Conservation (phyloP, 2,113 vertebrate genomes). For the Ictalurus furcatus region DNA sequence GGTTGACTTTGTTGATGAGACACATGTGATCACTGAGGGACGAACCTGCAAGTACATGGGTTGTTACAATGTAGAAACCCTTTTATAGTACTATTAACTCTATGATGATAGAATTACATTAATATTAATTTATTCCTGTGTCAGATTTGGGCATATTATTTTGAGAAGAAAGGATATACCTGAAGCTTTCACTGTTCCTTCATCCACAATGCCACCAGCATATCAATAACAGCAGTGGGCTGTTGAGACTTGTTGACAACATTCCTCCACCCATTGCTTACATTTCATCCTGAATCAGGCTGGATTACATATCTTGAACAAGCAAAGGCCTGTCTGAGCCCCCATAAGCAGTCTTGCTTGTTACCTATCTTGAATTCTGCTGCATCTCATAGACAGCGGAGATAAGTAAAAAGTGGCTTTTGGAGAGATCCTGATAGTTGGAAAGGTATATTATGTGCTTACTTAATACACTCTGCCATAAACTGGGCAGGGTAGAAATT, state of each 20-base stretch:
- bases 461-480: not conserved
- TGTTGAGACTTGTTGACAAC: slow-evolving; percentile 77
- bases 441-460: slow-evolving; percentile 6
- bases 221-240: slow-evolving; percentile 63
- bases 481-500: not conserved
- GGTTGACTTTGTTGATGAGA: slow-evolving; percentile 66
- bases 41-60: slow-evolving; percentile 64
- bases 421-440: slow-evolving; percentile 46
- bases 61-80: not conserved
- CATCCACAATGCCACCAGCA: slow-evolving; percentile 55
- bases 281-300: slow-evolving; percentile 74
- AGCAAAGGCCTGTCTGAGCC: slow-evolving; percentile 65
- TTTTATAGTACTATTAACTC: not conserved
- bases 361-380: slow-evolving; percentile 28
- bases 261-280: slow-evolving; percentile 75
- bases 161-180: slow-evolving; percentile 1
- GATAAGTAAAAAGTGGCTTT: slow-evolving; percentile 56
- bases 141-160: not conserved
- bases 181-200: slow-evolving; percentile 10
- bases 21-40: slow-evolving; percentile 78
- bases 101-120: not conserved
- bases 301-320: slow-evolving; percentile 75
- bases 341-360: slow-evolving; percentile 26
- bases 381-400: slow-evolving; percentile 45
- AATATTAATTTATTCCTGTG: not conserved